Conservation (phyloP, 2,888 invertebrate genomes). For the Tridacna crocea region DNA sequence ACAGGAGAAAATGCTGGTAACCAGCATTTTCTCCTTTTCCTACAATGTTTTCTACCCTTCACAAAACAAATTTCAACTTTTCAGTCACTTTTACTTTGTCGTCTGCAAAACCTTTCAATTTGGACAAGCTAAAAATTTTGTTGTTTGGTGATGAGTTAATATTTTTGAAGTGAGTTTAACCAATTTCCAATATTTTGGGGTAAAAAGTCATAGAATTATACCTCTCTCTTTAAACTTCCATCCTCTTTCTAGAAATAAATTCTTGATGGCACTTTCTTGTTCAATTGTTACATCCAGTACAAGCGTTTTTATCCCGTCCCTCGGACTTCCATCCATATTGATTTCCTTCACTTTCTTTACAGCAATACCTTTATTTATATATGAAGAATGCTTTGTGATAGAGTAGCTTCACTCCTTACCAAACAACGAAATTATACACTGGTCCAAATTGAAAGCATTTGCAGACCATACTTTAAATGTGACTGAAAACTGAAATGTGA, state of each 20-base stretch:
- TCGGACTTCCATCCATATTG: background rate
- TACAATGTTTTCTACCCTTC: too few species aligned
- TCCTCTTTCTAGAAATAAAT: conserved; percentile 5
- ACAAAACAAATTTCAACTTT: too few species aligned
- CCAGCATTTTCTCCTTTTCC: too few species aligned
- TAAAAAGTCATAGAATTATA: background rate
- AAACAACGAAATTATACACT: background rate
- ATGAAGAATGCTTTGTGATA: background rate
- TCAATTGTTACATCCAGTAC: background rate
- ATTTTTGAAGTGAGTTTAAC: too few species aligned
- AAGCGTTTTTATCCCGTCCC: background rate
- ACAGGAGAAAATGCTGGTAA: too few species aligned
- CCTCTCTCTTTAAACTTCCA: conserved; percentile 5
- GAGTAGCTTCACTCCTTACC: background rate
- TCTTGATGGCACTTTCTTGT: conserved; percentile 7
- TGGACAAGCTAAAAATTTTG: too few species aligned
- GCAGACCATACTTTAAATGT: background rate
- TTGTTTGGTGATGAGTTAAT: too few species aligned
- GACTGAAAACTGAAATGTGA: background rate
- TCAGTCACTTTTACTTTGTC: too few species aligned
- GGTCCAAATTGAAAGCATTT: background rate
- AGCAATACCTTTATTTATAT: background rate
- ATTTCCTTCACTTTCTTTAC: background rate
- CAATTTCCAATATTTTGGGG: too few species aligned
- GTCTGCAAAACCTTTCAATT: too few species aligned